Evolutionary conservation across 1,140 invertebrate species (phyloP), one percentile per base, ranked within the genome.

Genomic region (Zaprionus vittiger): DNA sequence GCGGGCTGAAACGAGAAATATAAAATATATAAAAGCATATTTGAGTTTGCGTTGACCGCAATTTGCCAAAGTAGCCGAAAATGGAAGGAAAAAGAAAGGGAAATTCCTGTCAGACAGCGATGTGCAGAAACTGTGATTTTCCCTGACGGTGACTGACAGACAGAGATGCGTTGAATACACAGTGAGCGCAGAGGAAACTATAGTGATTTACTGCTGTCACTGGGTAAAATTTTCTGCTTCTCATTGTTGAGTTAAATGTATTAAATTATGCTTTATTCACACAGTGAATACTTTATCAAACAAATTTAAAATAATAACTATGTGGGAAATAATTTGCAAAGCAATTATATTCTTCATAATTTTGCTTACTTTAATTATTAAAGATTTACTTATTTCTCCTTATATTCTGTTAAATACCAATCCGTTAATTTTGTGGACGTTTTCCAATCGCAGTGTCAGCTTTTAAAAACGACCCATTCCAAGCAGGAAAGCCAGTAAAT

Each of bases 31-130:
- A 70, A 34, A 44, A 74, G 22, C 52, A 56, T 69, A 56, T 47
- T 68, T 54, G 17, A 62, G 65, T 74, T 74, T 73, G 57, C 26
- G 72, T 69, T 69, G 72, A 74, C 72, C 66, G 66, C 73, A 75
- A 75, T 75, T 75, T 75, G 59, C 24, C 38, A 70, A 75, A 75
- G 66, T 69, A 69, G 52, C 15, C 44, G 22, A 61, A 75, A 57
- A 57, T 17, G 20, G 12, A 68, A 14, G 9, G 28, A 22, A 26
- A 28, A 49, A 60, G n/a, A 17, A 20, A 6, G 37, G 28, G 22
- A 62, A 68, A 61, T 68, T 12, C 12, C 28, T 62, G 55, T 61
- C 37, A 31, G 52, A 31, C 22, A 69, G 73, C 14, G 73, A 56
- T 75, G 59, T 34, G 28, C 52, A 31, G 34, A 60, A 67, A 44